These are phyloP conservation scores for Acanthosepion pharaonis DNA, from an alignment of 2,888 invertebrate species.

Conservation along the genomic window DNA sequence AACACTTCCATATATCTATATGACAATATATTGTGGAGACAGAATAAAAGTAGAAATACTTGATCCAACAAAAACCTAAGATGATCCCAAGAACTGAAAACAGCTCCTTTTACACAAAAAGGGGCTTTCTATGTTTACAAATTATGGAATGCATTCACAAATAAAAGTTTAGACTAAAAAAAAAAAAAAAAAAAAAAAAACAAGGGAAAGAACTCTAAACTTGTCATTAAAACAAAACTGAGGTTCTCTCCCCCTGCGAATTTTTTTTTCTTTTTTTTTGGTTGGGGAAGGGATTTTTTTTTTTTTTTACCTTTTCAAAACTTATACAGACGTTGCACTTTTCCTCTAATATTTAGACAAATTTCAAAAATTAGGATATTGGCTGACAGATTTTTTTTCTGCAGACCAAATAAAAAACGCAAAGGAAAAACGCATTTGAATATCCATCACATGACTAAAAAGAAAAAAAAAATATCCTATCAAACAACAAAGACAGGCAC, in stretches of 20 bases:
- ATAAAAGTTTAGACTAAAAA: not conserved
- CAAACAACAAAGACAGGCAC: not conserved
- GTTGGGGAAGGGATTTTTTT: no score
- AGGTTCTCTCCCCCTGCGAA: no score
- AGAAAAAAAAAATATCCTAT: no score
- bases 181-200: not conserved
- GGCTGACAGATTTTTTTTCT: not conserved
- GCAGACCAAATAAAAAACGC: not conserved
- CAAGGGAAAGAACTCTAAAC: not conserved
- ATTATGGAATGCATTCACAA: slow-evolving; percentile 6
- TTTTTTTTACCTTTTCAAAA: not conserved
- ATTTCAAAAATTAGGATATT: not conserved
- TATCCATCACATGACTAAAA: not conserved
- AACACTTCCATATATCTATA: no score
- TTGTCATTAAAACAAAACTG: not conserved
- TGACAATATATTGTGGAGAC: not conserved
- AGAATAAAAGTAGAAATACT: not conserved
- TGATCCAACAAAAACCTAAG: not conserved
- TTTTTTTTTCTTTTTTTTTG: no score
- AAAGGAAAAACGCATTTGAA: not conserved
- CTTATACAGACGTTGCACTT: not conserved
- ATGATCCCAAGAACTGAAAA: slow-evolving; percentile 11
- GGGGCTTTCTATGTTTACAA: not conserved
- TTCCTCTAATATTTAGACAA: not conserved
- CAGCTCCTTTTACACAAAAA: not conserved